Evolutionary conservation across 2,797 vertebrate genomes (phyloP).

Genomic region (Lateolabrax maculatus): DNA sequence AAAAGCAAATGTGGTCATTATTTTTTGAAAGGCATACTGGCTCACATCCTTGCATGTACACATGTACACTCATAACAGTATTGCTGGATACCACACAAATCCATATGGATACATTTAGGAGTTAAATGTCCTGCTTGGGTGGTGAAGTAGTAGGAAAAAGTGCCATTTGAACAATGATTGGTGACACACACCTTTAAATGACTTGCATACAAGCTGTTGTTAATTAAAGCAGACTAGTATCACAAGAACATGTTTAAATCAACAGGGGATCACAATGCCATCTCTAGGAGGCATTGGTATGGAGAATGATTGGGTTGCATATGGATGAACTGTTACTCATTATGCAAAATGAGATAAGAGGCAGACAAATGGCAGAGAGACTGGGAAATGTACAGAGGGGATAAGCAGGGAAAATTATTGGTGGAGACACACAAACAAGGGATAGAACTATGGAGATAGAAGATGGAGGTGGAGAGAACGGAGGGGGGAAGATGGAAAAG

Average conservation of each 20-base stretch:
- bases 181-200: conserved; percentile 15
- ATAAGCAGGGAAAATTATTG: conserved; percentile 1
- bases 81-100: neutral
- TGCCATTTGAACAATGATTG: conserved; percentile 3
- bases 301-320: conserved; percentile 43
- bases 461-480: conserved; percentile 20
- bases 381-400: conserved; percentile 17
- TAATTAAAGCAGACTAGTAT: conserved; percentile 26
- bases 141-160: conserved; percentile 24
- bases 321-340: conserved; percentile 29
- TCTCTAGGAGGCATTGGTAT: conserved; percentile 44
- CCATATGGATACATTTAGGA: conserved; percentile 9
- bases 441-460: conserved; percentile 42
- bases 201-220: conserved; percentile 6
- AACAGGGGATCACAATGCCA: conserved; percentile 47
- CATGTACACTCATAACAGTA: neutral
- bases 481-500: conserved; percentile 46
- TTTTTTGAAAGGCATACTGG: conserved; percentile 13
- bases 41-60: neutral
- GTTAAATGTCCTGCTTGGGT: conserved; percentile 16
- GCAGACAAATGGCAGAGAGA: conserved; percentile 27
- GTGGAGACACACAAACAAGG: conserved; percentile 33
- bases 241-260: conserved; percentile 41
- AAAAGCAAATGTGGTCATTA: conserved; percentile 46
- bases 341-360: conserved; percentile 36